Base-by-base conservation (phyloP, 2,888 invertebrate genomes). In the Platycnemis pennipes region DNA sequence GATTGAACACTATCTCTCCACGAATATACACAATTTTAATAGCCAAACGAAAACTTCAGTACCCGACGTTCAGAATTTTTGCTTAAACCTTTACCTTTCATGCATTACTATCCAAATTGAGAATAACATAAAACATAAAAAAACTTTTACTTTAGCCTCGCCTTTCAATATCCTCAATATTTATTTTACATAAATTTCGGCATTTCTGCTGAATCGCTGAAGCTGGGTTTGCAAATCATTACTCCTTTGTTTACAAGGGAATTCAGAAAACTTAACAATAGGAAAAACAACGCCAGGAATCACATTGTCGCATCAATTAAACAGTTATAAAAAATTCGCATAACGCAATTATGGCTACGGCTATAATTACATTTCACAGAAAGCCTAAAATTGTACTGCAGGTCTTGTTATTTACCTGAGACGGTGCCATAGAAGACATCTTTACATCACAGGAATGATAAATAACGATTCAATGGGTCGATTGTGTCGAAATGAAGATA, bases 361-460 rank as follows among this genome's bases (percentile, higher is more conserved):
- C 31, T 77, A 77, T 77, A 8, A 26, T 77, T 77, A 77, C 31
- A 77, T 77, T 77, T 13, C 37, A 77, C 7, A n/a, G 37, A 77
- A 77, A 5, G 37, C 77, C 37, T 77, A 13, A 31, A 16, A 37
- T 16, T 13, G 77, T 37, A 77, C 31, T 77, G 77, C n/a, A 37
- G 77, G 77, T 77, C 26, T 44, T 3, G n/a, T 91, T 91, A 91
- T 63, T 91, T 91, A 91, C 91, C 91, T 91, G 91, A 91, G 91
- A 91, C 91, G 91, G 91, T 44, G 91, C 63, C 63, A 63, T 91
- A 56, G 91, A 91, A 56, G 91, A 91, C 87, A 87, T 87, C 87
- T 44, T 87, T 87, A 46, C 46, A 87, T 87, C 11, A n/a, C n/a
- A 31, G 77, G 77, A 13, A 77, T 77, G 37, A 31, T 13, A 77